Conservation (phyloP, 1,140 invertebrate species). For the Drosophila sturtevanti region DNA sequence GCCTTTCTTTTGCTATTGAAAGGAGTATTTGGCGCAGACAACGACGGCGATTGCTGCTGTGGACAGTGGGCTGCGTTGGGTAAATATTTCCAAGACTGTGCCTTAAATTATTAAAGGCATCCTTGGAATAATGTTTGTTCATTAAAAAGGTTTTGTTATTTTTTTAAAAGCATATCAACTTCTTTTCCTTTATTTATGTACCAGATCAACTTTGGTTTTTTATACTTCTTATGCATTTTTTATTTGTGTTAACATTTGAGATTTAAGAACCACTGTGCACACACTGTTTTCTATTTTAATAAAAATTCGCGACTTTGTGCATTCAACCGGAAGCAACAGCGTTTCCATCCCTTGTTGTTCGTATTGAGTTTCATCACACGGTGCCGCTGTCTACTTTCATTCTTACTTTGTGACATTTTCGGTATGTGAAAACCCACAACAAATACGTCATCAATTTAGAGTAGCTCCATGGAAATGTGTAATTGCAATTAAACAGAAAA, state of each 20-base stretch:
- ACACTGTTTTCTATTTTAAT: conserved; percentile 67
- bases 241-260: not conserved
- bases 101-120: not conserved
- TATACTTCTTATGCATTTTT: too few species aligned
- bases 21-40: conserved; percentile 43
- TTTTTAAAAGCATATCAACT: not conserved
- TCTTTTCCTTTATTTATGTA: not conserved
- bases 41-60: conserved; percentile 1
- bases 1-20: conserved; percentile 37
- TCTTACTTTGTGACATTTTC: conserved; percentile 8
- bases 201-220: not conserved
- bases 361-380: conserved; percentile 48
- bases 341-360: conserved; percentile 43
- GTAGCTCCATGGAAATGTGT: not conserved
- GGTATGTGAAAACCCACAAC: not conserved
- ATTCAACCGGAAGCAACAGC: conserved; percentile 69
- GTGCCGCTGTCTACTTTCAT: conserved; percentile 2
- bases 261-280: conserved; percentile 31
- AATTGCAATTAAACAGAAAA: not conserved
- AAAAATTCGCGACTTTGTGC: conserved; percentile 76
- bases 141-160: too few species aligned
- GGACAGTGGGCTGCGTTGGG: not conserved
- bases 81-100: not conserved
- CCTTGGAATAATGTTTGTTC: not conserved
- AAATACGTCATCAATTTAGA: not conserved